These are phyloP conservation scores for Microplitis manilae DNA, from an alignment of 2,888 invertebrate genomes.

Conservation along the genomic window DNA sequence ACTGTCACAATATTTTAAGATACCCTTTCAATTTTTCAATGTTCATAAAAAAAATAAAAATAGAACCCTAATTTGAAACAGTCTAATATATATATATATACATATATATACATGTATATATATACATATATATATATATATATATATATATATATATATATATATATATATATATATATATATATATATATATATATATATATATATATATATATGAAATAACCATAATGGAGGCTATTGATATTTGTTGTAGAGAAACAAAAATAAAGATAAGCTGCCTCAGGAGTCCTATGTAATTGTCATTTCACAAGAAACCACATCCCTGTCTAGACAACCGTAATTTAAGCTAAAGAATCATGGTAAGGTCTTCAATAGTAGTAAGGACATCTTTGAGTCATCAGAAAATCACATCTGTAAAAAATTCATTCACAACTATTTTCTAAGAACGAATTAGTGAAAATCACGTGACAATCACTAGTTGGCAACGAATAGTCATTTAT, in stretches of 20 bases:
- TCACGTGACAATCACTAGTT: no score
- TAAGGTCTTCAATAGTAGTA: slow-evolving; percentile 14
- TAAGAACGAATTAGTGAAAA: slow-evolving; percentile 15
- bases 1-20: no score
- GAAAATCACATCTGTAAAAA: slow-evolving; percentile 26
- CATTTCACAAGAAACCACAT: slow-evolving; percentile 57
- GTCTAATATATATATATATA: no score
- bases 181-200: not conserved
- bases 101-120: no score
- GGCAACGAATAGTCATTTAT: no score
- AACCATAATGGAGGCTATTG: not conserved
- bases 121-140: no score
- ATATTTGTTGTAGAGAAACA: slow-evolving; percentile 10
- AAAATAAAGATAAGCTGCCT: not conserved
- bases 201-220: not conserved
- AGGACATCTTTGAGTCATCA: slow-evolving; percentile 21
- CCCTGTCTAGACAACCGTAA: slow-evolving; percentile 64
- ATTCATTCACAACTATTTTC: slow-evolving; percentile 22
- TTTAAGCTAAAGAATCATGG: slow-evolving; percentile 54
- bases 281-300: slow-evolving; percentile 58
- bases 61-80: no score
- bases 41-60: no score
- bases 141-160: no score
- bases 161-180: no score
- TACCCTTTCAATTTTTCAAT: no score